A percentile compares a stretch with the other conserved stretches of the same genome.
phyloP scores from a whole-genome alignment of 2,888 invertebrate species.

The Drosophila lacicola region DNA sequence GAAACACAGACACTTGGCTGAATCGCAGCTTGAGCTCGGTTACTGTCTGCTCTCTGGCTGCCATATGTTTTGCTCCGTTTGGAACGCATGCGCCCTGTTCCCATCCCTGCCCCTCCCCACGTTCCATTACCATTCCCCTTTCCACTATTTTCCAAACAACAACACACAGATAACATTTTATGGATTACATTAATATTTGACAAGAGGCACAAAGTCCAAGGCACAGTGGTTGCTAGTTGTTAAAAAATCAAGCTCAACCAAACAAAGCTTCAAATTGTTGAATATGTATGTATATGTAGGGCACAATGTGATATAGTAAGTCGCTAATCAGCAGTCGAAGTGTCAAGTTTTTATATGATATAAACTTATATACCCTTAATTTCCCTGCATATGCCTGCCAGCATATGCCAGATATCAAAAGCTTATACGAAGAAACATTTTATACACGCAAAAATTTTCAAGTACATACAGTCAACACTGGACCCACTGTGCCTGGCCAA shows the following conservation, averaged over 20 bases:
- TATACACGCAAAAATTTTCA: neutral
- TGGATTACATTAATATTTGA: slow-evolving; percentile 66
- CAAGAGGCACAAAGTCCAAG: slow-evolving; percentile 33
- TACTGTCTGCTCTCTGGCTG: slow-evolving; percentile 17
- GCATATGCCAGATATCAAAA: too few species aligned
- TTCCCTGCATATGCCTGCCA: too few species aligned
- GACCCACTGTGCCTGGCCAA: slow-evolving; percentile 30
- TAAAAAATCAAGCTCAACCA: neutral
- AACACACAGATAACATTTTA: slow-evolving; percentile 53
- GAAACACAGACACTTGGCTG: slow-evolving; percentile 15
- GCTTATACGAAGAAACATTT: neutral
- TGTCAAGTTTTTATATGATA: too few species aligned
- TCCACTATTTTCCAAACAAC: slow-evolving; percentile 37
- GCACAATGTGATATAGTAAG: too few species aligned
- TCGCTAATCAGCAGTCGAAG: too few species aligned
- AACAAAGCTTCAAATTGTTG: too few species aligned
- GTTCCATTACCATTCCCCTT: slow-evolving; percentile 21
- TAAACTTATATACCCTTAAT: too few species aligned
- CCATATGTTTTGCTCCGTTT: slow-evolving; percentile 49
- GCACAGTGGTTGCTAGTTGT: slow-evolving; percentile 54
- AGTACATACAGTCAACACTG: neutral
- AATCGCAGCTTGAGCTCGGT: slow-evolving; percentile 19
- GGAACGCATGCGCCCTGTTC: slow-evolving; percentile 54
- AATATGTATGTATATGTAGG: too few species aligned
- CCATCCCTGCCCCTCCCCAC: slow-evolving; percentile 4